phyloP scores from a whole-genome alignment of 2,113 vertebrate species.

The Sorex fumeus region DNA sequence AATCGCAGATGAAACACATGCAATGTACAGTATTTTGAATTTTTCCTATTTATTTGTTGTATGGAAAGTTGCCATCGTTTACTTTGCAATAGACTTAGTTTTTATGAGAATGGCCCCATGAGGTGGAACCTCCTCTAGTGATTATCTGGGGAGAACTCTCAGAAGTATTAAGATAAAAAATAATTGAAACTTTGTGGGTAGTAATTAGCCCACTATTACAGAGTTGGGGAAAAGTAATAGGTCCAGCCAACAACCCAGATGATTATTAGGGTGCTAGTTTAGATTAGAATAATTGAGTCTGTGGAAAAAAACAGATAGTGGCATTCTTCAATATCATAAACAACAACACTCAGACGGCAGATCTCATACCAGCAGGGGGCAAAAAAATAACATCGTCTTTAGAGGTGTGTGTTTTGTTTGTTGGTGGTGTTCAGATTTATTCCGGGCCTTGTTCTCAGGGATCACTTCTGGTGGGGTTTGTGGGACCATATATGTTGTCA shows the following conservation, averaged over 20 bases:
- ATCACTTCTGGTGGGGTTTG: too few relatives aligned
- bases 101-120: slow-evolving; percentile 41
- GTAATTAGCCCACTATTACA: slow-evolving; percentile 65
- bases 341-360: not conserved
- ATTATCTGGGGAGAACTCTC: slow-evolving; percentile 65
- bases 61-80: slow-evolving; percentile 23
- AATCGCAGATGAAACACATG: slow-evolving; percentile 18
- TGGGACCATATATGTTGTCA: too few relatives aligned
- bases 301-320: slow-evolving; percentile 28
- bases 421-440: too few relatives aligned
- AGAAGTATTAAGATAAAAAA: slow-evolving; percentile 69
- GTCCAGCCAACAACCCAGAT: not conserved
- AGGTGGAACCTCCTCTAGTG: not conserved
- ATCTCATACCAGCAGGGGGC: not conserved
- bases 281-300: slow-evolving; percentile 53
- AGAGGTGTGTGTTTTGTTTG: not conserved
- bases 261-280: slow-evolving; percentile 11
- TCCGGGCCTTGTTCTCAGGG: too few relatives aligned
- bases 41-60: not conserved
- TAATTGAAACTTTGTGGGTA: slow-evolving; percentile 63
- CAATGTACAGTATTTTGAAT: not conserved
- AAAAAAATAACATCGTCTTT: too few relatives aligned
- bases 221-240: slow-evolving; percentile 39
- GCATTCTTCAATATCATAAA: slow-evolving; percentile 19
- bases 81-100: not conserved